Percentiles rank a stretch among this genome's conserved stretches.
phyloP scores from a whole-genome alignment of 2,888 invertebrate species.

The Eumerus sabulonum region DNA sequence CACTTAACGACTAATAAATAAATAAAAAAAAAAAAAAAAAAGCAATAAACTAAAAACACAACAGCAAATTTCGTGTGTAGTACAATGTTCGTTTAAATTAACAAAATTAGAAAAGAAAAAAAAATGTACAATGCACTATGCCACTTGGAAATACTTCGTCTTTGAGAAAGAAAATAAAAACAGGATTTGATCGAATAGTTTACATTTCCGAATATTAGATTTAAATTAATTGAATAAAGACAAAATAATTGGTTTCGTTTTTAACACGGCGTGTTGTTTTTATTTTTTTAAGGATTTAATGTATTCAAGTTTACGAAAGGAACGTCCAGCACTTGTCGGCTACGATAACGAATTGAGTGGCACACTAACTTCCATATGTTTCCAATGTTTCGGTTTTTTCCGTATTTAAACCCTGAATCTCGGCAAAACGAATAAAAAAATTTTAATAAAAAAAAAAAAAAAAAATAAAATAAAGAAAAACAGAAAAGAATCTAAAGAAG shows the following conservation, averaged over 20 bases:
- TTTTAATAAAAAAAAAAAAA: background rate
- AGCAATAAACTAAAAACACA: constrained; percentile 14
- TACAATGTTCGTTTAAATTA: constrained; percentile 20
- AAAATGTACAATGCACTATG: too few species aligned
- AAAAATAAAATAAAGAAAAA: too few species aligned
- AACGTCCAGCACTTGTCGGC: constrained; percentile 53
- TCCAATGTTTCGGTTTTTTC: constrained; percentile 62
- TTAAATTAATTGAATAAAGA: background rate
- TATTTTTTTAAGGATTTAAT: background rate
- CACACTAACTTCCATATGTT: constrained; percentile 67
- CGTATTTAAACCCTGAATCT: constrained; percentile 68
- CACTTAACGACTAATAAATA: constrained; percentile 59
- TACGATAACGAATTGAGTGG: constrained; percentile 65
- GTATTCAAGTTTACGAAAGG: background rate
- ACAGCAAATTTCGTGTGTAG: constrained; percentile 34
- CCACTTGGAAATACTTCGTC: constrained; percentile 2
- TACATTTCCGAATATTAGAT: constrained; percentile 55
- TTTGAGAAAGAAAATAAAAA: constrained; percentile 22
- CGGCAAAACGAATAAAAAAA: constrained; percentile 24
- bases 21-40: constrained; percentile 27
- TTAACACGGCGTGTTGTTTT: background rate
- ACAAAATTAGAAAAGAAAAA: too few species aligned
- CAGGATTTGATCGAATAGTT: constrained; percentile 58
- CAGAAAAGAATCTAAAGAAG: too few species aligned
- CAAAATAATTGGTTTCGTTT: too few species aligned